A percentile compares a stretch with the other conserved stretches of the same genome.
These are phyloP conservation scores for Papilio machaon DNA, from an alignment of 1,140 invertebrate genomes.

Conservation along the genomic window DNA sequence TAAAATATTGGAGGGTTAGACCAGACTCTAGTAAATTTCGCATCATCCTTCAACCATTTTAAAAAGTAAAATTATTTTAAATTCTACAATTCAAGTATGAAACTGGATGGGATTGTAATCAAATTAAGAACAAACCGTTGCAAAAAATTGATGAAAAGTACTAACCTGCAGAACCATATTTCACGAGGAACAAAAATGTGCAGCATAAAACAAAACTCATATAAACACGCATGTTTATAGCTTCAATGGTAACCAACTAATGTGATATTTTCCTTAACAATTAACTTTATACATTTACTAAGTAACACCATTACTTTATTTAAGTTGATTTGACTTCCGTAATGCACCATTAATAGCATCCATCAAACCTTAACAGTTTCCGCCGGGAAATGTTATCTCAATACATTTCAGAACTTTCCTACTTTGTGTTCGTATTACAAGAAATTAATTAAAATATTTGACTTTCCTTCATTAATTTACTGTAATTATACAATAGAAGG, in stretches of 20 bases:
- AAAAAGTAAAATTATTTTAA: background rate
- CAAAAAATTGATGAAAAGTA: background rate
- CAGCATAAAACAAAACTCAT: background rate
- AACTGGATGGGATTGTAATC: background rate
- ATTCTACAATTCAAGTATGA: background rate
- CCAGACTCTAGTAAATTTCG: too few species aligned
- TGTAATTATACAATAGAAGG: too few species aligned
- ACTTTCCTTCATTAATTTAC: background rate
- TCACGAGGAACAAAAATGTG: background rate
- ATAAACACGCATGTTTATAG: background rate
- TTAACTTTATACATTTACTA: background rate
- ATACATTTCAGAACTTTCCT: background rate
- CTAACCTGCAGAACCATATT: background rate
- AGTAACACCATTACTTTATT: background rate
- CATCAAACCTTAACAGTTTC: background rate
- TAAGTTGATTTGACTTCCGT: background rate
- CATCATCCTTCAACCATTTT: background rate
- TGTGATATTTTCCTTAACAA: background rate
- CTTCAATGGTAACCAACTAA: background rate
- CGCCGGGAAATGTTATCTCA: background rate
- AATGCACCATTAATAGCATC: background rate
- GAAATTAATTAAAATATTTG: background rate
- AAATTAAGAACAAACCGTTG: background rate
- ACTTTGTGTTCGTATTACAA: background rate
- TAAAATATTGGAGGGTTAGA: too few species aligned